phyloP scores from a whole-genome alignment of 2,797 vertebrate genomes.

The Mormyrops boulengeri region DNA sequence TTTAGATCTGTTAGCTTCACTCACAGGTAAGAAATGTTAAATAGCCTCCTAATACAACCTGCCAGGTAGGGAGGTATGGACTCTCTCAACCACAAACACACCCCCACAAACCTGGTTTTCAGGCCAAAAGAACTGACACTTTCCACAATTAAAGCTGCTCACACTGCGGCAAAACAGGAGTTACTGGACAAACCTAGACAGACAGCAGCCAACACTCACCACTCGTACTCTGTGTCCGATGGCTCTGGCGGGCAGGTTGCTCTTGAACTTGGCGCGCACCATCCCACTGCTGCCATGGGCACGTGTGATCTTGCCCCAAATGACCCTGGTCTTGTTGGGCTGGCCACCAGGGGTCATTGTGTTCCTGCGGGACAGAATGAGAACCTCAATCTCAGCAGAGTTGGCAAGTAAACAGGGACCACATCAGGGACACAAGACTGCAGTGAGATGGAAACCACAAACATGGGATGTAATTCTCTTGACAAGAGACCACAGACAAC shows the following conservation, averaged over 20 bases:
- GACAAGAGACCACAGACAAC: background rate
- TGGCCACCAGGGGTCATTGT: conserved; percentile 90
- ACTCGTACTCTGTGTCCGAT: conserved; percentile 92
- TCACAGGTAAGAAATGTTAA: background rate
- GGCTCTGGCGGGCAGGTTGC: conserved; percentile 92
- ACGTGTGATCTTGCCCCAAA: conserved; percentile 94
- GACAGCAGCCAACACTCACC: conserved; percentile 60
- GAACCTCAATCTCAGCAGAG: background rate
- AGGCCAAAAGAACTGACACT: background rate
- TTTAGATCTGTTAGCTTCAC: background rate
- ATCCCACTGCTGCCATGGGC: conserved; percentile 94
- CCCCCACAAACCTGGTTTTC: background rate
- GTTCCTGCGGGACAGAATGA: conserved; percentile 59
- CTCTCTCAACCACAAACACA: background rate
- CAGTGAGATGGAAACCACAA: background rate
- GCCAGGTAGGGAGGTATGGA: background rate
- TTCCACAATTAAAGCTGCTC: background rate
- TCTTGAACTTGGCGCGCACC: conserved; percentile 93
- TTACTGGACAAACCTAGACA: background rate
- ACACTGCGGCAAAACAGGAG: background rate
- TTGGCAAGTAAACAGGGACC: background rate
- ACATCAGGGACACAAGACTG: too few relatives aligned
- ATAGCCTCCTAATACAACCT: background rate
- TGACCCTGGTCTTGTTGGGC: conserved; percentile 91
- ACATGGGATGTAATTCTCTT: background rate